Evolutionary conservation across 1,140 invertebrate species (phyloP), one percentile per base, ranked within the genome.

Genomic region (Drosophila kohkoa): DNA sequence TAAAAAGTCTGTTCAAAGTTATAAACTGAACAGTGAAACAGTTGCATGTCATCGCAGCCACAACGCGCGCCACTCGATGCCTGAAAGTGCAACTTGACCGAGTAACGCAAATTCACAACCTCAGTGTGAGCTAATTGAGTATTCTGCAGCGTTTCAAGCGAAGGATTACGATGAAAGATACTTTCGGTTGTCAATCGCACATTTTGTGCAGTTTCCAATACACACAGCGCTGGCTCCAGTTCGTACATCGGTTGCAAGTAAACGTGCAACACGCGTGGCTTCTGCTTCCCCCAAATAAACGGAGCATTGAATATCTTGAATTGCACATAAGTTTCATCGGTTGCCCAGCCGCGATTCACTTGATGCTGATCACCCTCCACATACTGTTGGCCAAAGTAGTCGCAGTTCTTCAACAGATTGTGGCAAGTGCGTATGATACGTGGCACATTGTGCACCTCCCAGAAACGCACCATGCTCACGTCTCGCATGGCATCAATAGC

Each of bases 261-360:
- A 67, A 96, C 94, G 81, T 94, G 93, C 75, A 97, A 93, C 71
- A 94, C 93, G 70, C 94, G 94, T 76, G 95, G 80, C 94, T 95
- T 71, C 96, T 97, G 69, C 97, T 94, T 28, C 8, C 62, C 57
- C 80, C 95, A 95, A 49, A 98, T 94, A n/a, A 91, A 91, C 1
- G 98, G 96, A 87, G 96, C 96, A 75, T 96, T 96, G 77, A 95
- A 95, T 79, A 98, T 93, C 92, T 97, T 97, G 68, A 99, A 95
- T 89, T 98, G 97, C 52, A 99, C 93, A 52, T 96, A 94, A 30
- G 95, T 96, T 90, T 98, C 97, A 59, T 95, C 94, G 10, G 96
- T 98, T 0, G 98, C 92, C 98, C 98, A 99, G 1, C 98, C 98
- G 57, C 94, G 94, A 79, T 96, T 95, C 8, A 97, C 92, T 71